Base-by-base conservation (phyloP, 2,888 invertebrate genomes). In the Trissonchulus latispiculum region DNA sequence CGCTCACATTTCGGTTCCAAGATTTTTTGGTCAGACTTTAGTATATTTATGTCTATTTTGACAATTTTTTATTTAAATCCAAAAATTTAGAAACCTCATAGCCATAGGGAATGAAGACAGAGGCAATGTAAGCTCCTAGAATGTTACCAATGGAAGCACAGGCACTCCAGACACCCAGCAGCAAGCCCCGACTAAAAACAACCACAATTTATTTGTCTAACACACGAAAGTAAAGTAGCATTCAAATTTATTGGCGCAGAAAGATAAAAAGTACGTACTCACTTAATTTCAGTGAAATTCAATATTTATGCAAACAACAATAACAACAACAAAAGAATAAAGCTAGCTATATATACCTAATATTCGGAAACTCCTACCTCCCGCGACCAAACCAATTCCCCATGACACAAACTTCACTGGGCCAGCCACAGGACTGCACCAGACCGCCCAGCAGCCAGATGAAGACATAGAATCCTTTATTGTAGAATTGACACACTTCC, bases 101-200 rank as follows among this genome's bases (percentile, higher is more conserved):
- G 1, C 86, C 86, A 76, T 83, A 81, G 61, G 83, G 80, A 28
- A 86, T 78, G 1, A 86, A 83, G 70, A 80, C 75, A 0, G 85
- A 82, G 2, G 83, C 84, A 77, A 85, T 78, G 23, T 84, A 78
- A 32, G 85, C 82, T 36, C 86, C 86, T 62, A 86, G 80, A 67
- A 86, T 86, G 77, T 86, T 86, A 35, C 86, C 86, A 35, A 86
- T 83, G 59, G 85, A 85, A n/a, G 86, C 85, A 78, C 85, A 86
- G 0, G 85, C 83, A 75, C 85, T 84, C 86, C 86, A 86, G 8
- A 85, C 74, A 31, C 86, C 86, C 77, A 86, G 80, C 1, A 85
- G 80, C 61, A 86, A 80, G 29, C 86, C 86, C 23, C 86, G 84
- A 76, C 66, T 64, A 35, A 8, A 64, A 64, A 8, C n/a, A n/a